Evolutionary conservation across 2,888 invertebrate species (phyloP).

Genomic region (Pseudanteris insignis): DNA sequence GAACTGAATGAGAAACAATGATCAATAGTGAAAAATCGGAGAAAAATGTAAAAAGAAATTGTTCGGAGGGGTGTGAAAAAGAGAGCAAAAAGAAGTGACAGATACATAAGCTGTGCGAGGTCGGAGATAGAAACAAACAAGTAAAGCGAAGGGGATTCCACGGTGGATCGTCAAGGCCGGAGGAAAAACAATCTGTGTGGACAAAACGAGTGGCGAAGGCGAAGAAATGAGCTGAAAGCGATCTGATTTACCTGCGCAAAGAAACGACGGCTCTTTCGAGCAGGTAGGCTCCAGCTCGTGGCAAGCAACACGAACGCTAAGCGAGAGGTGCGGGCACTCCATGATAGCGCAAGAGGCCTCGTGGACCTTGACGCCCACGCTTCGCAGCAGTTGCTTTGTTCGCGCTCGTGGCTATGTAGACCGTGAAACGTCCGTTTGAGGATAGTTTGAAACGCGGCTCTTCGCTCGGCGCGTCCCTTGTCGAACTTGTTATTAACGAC

Average conservation of each 20-base stretch:
- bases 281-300: slow-evolving; percentile 60
- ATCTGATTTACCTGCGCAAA: slow-evolving; percentile 76
- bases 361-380: slow-evolving; percentile 47
- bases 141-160: no score
- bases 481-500: no score
- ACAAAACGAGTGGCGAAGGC: neutral
- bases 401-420: neutral
- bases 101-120: no score
- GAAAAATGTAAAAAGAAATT: no score
- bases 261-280: slow-evolving; percentile 69
- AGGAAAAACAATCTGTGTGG: neutral
- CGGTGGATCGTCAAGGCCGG: neutral
- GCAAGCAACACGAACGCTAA: slow-evolving; percentile 69
- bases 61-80: no score
- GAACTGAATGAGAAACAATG: no score
- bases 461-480: slow-evolving; percentile 15
- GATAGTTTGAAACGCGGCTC: slow-evolving; percentile 9
- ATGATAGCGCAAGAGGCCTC: slow-evolving; percentile 69
- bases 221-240: neutral
- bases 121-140: no score
- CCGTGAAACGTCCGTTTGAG: slow-evolving; percentile 1
- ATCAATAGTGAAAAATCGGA: no score
- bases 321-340: slow-evolving; percentile 77
- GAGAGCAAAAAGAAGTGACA: no score
- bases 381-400: slow-evolving; percentile 13